Evolutionary conservation across 2,797 vertebrate genomes (phyloP).

Genomic region (Capromys pilorides): DNA sequence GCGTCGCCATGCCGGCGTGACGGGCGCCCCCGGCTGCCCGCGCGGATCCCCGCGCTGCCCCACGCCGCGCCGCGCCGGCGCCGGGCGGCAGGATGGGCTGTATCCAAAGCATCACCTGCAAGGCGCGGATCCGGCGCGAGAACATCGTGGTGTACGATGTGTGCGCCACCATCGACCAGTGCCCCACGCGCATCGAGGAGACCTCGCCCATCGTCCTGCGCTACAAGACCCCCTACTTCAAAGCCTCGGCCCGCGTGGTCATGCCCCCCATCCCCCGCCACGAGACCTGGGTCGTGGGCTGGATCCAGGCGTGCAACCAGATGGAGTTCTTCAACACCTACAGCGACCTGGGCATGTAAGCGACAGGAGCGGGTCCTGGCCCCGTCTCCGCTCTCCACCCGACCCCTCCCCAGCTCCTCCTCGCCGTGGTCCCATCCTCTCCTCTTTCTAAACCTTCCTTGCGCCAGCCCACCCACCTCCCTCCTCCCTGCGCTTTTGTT

Average conservation of each 20-base stretch:
- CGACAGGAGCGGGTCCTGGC: conserved; percentile 68
- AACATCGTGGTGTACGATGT: conserved; percentile 97
- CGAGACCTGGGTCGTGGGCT: conserved; percentile 98
- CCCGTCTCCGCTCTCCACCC: conserved; percentile 21
- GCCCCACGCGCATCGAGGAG: conserved; percentile 96
- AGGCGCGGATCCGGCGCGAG: conserved; percentile 95
- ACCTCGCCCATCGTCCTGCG: conserved; percentile 97
- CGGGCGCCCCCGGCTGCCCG: conserved; percentile 78
- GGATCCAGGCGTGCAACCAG: conserved; percentile 99
- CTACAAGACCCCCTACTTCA: conserved; percentile 98
- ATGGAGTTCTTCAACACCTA: conserved; percentile 99
- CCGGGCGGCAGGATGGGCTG: conserved; percentile 92
- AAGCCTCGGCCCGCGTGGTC: conserved; percentile 94
- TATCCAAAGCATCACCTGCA: conserved; percentile 97
- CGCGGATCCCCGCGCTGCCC: conserved; percentile 77
- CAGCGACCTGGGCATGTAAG: conserved; percentile 96
- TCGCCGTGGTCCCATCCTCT: conserved; percentile 46
- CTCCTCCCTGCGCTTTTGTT: conserved; percentile 81
- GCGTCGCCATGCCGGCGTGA: conserved; percentile 71
- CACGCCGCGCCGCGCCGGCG: conserved; percentile 74
- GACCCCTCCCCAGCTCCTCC: conserved; percentile 17
- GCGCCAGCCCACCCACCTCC: conserved; percentile 65
- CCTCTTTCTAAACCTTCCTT: conserved; percentile 56
- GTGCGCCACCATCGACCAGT: conserved; percentile 95
- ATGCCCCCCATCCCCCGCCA: conserved; percentile 96